Evolutionary conservation across 2,888 invertebrate genomes (phyloP), one percentile per base, ranked within the genome.

Genomic region (Mylabris sibirica): DNA sequence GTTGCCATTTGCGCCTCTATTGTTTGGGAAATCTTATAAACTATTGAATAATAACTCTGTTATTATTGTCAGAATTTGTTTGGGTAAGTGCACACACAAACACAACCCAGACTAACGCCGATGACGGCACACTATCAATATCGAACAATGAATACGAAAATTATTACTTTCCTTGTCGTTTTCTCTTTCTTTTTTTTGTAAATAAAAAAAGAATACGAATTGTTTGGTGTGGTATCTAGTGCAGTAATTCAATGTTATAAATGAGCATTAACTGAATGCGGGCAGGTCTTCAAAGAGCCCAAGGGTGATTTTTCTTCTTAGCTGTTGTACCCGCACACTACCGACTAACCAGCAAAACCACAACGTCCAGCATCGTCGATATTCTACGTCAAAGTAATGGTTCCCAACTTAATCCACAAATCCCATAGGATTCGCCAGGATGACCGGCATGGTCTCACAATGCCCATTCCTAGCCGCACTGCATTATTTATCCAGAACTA

Each of bases 401-500:
- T 80, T 79, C 77, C 79, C 80, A 80, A 82, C 83, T 83, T 83
- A 82, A 83, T 83, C 82, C 83, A 75, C 82, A 82, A 81, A 83
- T 82, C 83, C 81, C 80, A 59, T 63, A 77, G 81, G 83, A 82
- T 80, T 77, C 76, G 77, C 70, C 79, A 73, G 78, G 81, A 81
- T 81, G 82, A 82, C 83, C 82, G 78, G 79, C 78, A 77, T 78
- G 75, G 80, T 79, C 81, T 79, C 81, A 81, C 82, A 80, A 82
- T 81, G 80, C 80, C 80, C 81, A 74, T 73, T 76, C 74, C 74
- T 72, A 74, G 74, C 78, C 77, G 76, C 81, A 79, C 80, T 84
- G 82, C 83, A 84, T 84, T 84, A 84, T 84, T 84, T 84, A 84
- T 82, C 82, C 81, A 76, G 79, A 79, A 81, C 82, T 83, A 82